Evolutionary conservation across 2,113 vertebrate species (phyloP).

Genomic region (Eupsittula cactorum): DNA sequence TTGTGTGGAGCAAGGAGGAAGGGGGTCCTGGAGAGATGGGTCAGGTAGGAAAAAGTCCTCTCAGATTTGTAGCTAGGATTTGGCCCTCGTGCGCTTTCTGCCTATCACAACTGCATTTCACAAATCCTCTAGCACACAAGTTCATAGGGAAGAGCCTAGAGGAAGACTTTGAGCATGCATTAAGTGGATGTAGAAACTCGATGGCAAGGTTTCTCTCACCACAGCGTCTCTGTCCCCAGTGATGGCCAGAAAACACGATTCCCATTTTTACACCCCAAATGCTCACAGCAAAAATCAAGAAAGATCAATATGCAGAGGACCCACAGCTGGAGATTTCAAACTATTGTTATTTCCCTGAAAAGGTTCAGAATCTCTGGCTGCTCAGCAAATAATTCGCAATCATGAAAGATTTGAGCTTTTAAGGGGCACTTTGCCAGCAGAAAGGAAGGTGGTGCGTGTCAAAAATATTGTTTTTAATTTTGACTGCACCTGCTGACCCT

Average conservation of each 20-base stretch:
- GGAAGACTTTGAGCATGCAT: background rate
- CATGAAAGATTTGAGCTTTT: background rate
- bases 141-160: background rate
- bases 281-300: background rate
- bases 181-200: background rate
- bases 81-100: fast-evolving
- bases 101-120: background rate
- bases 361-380: background rate
- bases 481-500: conserved; percentile 1
- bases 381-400: background rate
- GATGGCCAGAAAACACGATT: background rate
- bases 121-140: background rate
- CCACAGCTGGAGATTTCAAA: background rate
- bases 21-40: background rate
- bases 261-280: background rate
- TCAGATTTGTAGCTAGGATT: background rate
- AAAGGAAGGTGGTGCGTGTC: background rate
- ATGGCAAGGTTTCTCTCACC: background rate
- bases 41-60: background rate
- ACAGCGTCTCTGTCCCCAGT: background rate
- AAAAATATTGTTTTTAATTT: background rate
- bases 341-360: background rate
- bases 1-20: background rate
- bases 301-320: background rate
- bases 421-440: background rate